Percentiles rank a stretch among this genome's conserved stretches.
Conservation (phyloP, 2,113 vertebrate genomes). For the Micronycteris hirsuta region DNA sequence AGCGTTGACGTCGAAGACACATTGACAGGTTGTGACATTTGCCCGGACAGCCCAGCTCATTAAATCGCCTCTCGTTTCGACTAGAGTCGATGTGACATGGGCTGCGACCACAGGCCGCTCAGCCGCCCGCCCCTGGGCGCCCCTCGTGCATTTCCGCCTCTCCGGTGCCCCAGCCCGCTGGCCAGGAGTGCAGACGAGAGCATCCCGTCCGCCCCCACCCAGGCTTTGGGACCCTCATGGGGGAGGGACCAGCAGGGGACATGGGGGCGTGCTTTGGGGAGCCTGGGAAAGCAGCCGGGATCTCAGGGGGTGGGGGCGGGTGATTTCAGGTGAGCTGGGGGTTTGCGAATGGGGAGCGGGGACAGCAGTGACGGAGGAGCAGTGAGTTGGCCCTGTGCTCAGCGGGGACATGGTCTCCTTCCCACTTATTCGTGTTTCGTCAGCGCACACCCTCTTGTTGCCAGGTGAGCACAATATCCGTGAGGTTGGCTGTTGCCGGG, state of each 20-base stretch:
- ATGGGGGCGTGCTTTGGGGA: fast-evolving
- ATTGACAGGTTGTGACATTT: slow-evolving; percentile 12
- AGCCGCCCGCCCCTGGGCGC: background rate
- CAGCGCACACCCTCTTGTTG: background rate
- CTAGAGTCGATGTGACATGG: background rate
- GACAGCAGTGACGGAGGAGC: background rate
- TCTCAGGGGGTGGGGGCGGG: background rate
- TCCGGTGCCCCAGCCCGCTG: background rate
- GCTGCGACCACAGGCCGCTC: background rate
- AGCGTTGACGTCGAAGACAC: background rate
- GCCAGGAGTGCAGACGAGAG: background rate
- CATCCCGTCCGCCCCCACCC: fast-evolving
- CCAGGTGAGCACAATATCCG: background rate
- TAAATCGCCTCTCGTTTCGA: slow-evolving; percentile 42
- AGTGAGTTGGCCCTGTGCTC: fast-evolving
- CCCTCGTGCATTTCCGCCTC: too few relatives aligned
- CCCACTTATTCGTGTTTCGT: background rate
- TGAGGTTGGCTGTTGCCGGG: background rate
- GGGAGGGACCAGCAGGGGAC: background rate
- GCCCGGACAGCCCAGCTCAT: background rate
- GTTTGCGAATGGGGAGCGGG: background rate
- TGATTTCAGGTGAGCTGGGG: background rate
- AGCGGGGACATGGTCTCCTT: background rate
- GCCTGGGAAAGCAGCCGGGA: background rate
- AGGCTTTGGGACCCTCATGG: background rate